Percentiles rank a stretch among this genome's conserved stretches.
phyloP scores from a whole-genome alignment of 2,797 vertebrate species.

The Leptatherina wallacei region DNA sequence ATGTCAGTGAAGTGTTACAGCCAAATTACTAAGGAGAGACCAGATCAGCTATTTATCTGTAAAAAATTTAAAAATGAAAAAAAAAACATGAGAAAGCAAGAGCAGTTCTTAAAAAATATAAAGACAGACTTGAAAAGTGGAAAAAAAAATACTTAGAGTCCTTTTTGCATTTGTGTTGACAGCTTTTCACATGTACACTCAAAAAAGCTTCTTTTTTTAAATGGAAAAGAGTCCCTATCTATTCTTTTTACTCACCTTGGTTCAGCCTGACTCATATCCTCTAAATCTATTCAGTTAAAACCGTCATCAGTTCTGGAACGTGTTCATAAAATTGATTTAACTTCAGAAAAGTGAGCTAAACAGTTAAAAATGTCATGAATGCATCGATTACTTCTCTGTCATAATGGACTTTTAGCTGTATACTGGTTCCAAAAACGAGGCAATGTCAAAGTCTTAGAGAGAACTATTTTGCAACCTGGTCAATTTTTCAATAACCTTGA shows the following conservation, averaged over 20 bases:
- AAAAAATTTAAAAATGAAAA: background rate
- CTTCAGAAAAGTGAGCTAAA: conserved; percentile 1
- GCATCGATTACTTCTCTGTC: background rate
- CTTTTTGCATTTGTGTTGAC: background rate
- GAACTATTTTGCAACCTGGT: too few species aligned
- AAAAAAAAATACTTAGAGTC: background rate
- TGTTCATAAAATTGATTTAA: background rate
- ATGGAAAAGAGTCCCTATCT: background rate
- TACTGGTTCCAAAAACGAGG: conserved; percentile 7
- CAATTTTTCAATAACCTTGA: too few species aligned
- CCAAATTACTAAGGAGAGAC: conserved; percentile 13
- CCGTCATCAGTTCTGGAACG: too few species aligned
- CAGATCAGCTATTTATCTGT: background rate
- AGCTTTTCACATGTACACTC: background rate
- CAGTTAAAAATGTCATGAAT: background rate
- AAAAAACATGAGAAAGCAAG: background rate
- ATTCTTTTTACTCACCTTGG: background rate
- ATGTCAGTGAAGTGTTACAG: background rate
- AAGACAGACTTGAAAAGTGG: background rate
- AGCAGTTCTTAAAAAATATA: background rate
- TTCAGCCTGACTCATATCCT: conserved; percentile 1
- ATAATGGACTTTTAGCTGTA: conserved; percentile 9
- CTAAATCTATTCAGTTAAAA: background rate
- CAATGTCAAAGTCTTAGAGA: conserved; percentile 2
- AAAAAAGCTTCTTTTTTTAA: background rate